Conservation (phyloP, 2,888 invertebrate species). For the Dasypolia templi region DNA sequence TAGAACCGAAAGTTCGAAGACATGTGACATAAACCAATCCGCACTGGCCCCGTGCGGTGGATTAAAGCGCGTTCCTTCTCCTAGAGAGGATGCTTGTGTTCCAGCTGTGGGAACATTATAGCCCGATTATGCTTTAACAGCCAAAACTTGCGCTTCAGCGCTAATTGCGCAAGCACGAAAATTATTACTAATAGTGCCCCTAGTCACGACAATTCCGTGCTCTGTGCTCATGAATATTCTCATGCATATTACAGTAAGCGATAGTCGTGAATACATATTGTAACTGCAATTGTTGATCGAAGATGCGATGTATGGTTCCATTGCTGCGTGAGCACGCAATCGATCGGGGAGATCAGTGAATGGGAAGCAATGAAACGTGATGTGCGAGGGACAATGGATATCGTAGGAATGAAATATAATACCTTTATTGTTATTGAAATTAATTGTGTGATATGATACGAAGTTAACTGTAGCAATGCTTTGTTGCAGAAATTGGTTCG, state of each 20-base stretch:
- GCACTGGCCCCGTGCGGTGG: accelerated
- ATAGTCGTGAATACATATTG: conserved; percentile 41
- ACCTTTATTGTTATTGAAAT: conserved; percentile 1
- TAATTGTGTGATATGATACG: conserved; percentile 16
- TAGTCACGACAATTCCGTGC: background rate
- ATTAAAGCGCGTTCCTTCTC: background rate
- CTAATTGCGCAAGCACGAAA: too few species aligned
- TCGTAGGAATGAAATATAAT: conserved; percentile 10
- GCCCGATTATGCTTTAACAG: too few species aligned
- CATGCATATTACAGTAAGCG: conserved; percentile 48
- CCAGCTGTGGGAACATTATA: background rate
- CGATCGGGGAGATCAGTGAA: conserved; percentile 31
- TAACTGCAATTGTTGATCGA: conserved; percentile 40
- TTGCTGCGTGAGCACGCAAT: conserved; percentile 41
- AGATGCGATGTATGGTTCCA: conserved; percentile 46
- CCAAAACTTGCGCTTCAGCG: too few species aligned
- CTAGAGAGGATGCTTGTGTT: background rate
- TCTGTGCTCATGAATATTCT: conserved; percentile 61
- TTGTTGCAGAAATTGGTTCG: background rate
- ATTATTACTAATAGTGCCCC: background rate
- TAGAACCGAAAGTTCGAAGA: background rate
- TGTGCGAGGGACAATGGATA: background rate
- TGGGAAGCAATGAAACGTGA: conserved; percentile 28
- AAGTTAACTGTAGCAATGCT: background rate
- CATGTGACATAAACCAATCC: background rate